Evolutionary conservation across 2,797 vertebrate species (phyloP), one percentile per base, ranked within the genome.

Genomic region (Trachops cirrhosus): DNA sequence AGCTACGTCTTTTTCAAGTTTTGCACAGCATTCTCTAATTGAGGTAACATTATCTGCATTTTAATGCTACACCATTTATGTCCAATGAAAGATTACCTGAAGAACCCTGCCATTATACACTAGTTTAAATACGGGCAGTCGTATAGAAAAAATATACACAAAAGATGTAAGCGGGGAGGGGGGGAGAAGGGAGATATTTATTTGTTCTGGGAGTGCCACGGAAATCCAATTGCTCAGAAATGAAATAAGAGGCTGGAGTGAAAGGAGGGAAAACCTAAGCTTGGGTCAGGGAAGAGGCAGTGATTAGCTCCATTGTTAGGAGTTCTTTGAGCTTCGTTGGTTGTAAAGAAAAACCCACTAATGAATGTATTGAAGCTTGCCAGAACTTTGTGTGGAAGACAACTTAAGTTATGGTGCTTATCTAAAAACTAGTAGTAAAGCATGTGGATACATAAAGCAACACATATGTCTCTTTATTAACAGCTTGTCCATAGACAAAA

Each of bases 271-370:
- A 98, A 98, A 97, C 77, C 75, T 93, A 94, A 98, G 95, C 95
- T 95, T 97, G 97, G 95, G 95, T 97, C 96, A 97, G 96, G 97
- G 98, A 98, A 98, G 98, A 98, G 98, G 97, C 98, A 98, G 98
- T 99, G 98, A 99, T 99, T 99, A 99, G 98, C 98, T 99, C 98
- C 98, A 99, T 99, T 99, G 99, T 99, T 99, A 98, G 98, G 98
- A 98, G 98, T 97, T 99, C 98, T 99, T 99, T 99, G 98, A 99
- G 99, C 98, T 99, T 99, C 98, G 92, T 98, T 99, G 98, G 98
- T 98, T 98, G 98, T 99, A 99, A 98, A 99, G 98, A 99, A 99
- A 99, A 99, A 98, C 89, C 74, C 98, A 98, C 98, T 99, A 99
- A 99, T 99, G 98, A 99, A 98, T 98, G 98, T 99, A 98, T 98